Base-by-base conservation (phyloP, 2,113 vertebrate species). In the Urocynchramus pylzowi region DNA sequence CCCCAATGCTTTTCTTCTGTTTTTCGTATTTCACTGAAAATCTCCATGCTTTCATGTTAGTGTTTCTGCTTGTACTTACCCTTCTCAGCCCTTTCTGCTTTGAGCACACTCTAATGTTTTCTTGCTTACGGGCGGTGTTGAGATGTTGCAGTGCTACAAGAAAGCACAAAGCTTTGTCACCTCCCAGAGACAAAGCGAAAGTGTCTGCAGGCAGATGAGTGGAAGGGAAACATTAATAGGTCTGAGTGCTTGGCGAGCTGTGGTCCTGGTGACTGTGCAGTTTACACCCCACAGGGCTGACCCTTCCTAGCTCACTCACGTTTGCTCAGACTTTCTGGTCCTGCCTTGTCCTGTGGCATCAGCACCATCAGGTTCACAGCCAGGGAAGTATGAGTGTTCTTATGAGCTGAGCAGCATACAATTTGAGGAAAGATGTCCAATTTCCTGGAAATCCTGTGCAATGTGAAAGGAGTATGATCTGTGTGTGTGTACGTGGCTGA, bases 391-490 rank as follows among this genome's bases (percentile, higher is more conserved):
- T 74, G 64, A 76, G 23, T 78, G 39, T 56, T 74, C 60, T 78
- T 81, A 23, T 9, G 60, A 78, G 60, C 15, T 37, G 33, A 33
- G 52, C 35, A 70, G 74, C 17, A 3, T 30, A 85, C 82, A 90
- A 83, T 93, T 63, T 85, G 59, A 90, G 92, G 91, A 94, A 95
- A 93, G 65, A 65, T 13, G 0, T 76, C 45, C 11, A 35, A 9
- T 93, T 93, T 96, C 89, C 90, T 80, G 89, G 89, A 94, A 93
- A 93, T 93, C 76, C 87, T 61, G 57, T 76, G 74, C 45, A 42
- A 2, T 6, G 7, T 73, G 19, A 56, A 61, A 64, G 22, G 57
- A 71, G 8, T 9, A 5, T 17, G n/a, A 42, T 87, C 6, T 63
- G 3, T 2, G 2, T 61, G 10, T 26, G 35, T 59, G 42, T 35